A percentile compares a stretch with the other conserved stretches of the same genome.
Conservation (phyloP, 2,797 vertebrate species). For the Chanos chanos region DNA sequence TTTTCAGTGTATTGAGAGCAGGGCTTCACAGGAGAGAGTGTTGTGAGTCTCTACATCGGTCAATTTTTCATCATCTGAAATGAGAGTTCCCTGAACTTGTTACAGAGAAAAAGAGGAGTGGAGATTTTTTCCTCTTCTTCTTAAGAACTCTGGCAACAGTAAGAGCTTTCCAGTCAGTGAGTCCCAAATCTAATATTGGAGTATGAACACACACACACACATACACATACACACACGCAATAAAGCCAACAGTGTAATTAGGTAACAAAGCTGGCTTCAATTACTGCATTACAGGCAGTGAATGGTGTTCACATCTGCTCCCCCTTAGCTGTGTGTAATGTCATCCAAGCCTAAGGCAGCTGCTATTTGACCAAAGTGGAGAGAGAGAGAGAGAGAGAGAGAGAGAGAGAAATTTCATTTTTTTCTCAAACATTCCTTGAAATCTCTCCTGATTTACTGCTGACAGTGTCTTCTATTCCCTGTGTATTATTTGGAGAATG, state of each 20-base stretch:
- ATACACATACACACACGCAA: constrained; percentile 35
- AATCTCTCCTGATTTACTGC: too few species aligned
- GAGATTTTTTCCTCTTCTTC: constrained; percentile 15
- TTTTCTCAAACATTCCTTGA: too few species aligned
- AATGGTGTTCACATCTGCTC: constrained; percentile 30
- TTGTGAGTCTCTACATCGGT: constrained; percentile 34
- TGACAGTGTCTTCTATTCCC: too few species aligned
- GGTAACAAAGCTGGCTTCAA: constrained; percentile 42
- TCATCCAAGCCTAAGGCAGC: constrained; percentile 21
- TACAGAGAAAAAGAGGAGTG: neutral
- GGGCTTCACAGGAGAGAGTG: constrained; percentile 24
- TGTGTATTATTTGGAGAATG: too few species aligned
- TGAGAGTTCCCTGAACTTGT: constrained; percentile 10
- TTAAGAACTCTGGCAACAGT: constrained; percentile 14
- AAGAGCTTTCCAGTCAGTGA: constrained; percentile 42
- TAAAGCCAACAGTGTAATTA: constrained; percentile 15
- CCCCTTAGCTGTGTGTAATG: constrained; percentile 38
- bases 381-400: neutral
- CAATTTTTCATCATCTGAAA: constrained; percentile 34
- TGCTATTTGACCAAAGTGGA: constrained; percentile 12
- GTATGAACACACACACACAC: constrained; percentile 29
- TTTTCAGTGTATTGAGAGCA: constrained; percentile 15
- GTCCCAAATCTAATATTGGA: constrained; percentile 36
- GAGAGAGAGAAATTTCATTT: too few species aligned
- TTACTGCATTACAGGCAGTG: constrained; percentile 37